Evolutionary conservation across 1,140 invertebrate species (phyloP), one percentile per base, ranked within the genome.

Genomic region (Papilio machaon): DNA sequence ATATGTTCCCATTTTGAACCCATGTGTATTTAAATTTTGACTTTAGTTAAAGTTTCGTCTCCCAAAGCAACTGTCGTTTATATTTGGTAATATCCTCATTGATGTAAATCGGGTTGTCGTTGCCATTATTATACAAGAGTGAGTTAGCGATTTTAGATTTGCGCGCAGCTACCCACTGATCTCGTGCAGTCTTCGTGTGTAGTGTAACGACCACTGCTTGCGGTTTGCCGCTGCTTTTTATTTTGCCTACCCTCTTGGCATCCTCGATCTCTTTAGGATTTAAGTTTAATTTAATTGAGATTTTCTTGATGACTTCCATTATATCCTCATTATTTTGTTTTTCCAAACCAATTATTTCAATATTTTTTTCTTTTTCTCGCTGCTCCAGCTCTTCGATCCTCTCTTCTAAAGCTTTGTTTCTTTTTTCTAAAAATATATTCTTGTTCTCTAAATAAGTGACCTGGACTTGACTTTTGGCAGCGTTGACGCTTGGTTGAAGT

Each of bases 291-390:
- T 70, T 70, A 70, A 43, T 38, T 43, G 23, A 73, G 13, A 73
- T 35, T 43, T 73, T 73, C 7, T 73, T 73, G 30, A 74, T 43
- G 15, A 74, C 43, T 17, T 74, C 73, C 6, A 47, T 46, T 13
- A 74, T 17, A 47, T 74, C 43, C n/a, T 74, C 38, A 11, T 74
- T 74, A n/a, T 74, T 74, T 47, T 74, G 58, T 47, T 74, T 17
- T 43, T 74, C 46, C 38, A 74, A n/a, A 13, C 73, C 73, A 13
- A 74, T 46, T 46, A 74, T 74, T n/a, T 74, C 73, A 74, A 74
- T 47, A 74, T 74, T 43, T 74, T 74, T 74, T 47, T 74, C 73
- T 47, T 74, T 74, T 19, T 47, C 73, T 74, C 73, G 73, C 47
- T 74, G 73, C 73, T 74, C 73, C 73, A 74, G 1, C 38, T 74